Percentiles rank a stretch among this genome's conserved stretches.
Conservation (phyloP, 2,113 vertebrate genomes). For the Myocastor coypus region DNA sequence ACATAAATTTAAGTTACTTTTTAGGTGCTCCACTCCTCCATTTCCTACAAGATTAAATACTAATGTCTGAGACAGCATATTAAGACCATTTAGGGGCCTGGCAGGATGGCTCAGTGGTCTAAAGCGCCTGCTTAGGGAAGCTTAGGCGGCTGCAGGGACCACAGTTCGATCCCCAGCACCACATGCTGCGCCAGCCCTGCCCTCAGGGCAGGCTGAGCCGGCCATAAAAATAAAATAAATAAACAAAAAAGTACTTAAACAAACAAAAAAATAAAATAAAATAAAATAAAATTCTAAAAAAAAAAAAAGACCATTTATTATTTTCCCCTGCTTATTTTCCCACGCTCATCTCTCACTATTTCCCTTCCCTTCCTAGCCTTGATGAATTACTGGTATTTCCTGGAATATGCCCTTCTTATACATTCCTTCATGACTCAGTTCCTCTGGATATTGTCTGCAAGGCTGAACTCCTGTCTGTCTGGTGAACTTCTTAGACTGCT, state of each 20-base stretch:
- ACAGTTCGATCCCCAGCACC: too few species aligned
- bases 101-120: too few species aligned
- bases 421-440: constrained; percentile 56
- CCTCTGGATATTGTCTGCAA: constrained; percentile 30
- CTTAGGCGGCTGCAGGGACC: too few species aligned
- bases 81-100: not conserved
- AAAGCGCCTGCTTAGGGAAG: too few species aligned
- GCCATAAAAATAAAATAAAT: too few species aligned
- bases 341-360: not conserved
- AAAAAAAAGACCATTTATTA: too few species aligned
- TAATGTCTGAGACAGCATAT: not conserved
- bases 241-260: too few species aligned
- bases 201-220: too few species aligned
- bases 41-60: constrained; percentile 39
- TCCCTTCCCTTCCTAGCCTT: not conserved
- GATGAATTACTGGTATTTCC: constrained; percentile 45
- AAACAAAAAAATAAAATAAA: too few species aligned
- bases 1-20: not conserved
- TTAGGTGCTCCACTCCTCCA: not conserved
- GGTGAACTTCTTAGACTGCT: not conserved
- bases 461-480: constrained; percentile 33
- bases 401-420: constrained; percentile 18
- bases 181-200: too few species aligned
- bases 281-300: too few species aligned
- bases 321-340: constrained; percentile 36